Evolutionary conservation across 37 sponge, comb jelly and placozoan species (phyloP).

Genomic region (Tethya wilhelma): DNA sequence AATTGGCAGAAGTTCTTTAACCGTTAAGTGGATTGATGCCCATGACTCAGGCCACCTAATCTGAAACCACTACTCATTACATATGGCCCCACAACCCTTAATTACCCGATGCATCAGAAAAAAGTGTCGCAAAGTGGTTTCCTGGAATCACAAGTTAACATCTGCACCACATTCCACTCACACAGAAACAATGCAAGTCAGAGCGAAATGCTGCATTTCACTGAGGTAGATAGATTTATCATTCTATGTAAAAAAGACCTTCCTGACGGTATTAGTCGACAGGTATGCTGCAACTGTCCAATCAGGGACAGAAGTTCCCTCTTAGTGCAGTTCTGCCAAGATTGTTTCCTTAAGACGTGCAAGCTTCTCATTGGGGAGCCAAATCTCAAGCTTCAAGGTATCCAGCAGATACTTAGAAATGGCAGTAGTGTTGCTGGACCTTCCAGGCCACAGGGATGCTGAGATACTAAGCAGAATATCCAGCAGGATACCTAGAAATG

Average conservation of each 20-base stretch:
- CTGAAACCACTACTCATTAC: constrained; percentile 41
- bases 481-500: constrained; percentile 3
- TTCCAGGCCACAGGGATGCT: constrained; percentile 17
- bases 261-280: neutral
- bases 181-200: neutral
- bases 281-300: constrained; percentile 15
- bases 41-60: constrained; percentile 14
- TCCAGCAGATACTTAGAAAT: constrained; percentile 6
- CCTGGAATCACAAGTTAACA: neutral
- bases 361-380: too few species aligned
- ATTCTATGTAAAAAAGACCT: constrained; percentile 1
- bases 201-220: neutral
- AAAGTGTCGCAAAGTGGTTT: constrained; percentile 2
- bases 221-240: neutral
- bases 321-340: too few species aligned
- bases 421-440: neutral
- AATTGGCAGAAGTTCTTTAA: constrained; percentile 47
- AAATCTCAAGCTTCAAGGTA: too few species aligned
- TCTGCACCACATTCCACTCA: constrained; percentile 35
- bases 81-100: constrained; percentile 58
- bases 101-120: constrained; percentile 49
- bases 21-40: constrained; percentile 14
- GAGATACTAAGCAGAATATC: neutral
- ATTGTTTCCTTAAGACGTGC: too few species aligned
- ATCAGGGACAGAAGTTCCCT: constrained; percentile 6